A percentile compares a stretch with the other conserved stretches of the same genome.
Evolutionary conservation across 2,113 vertebrate species (phyloP).

Genomic region (Chaetorhynchus papuensis): DNA sequence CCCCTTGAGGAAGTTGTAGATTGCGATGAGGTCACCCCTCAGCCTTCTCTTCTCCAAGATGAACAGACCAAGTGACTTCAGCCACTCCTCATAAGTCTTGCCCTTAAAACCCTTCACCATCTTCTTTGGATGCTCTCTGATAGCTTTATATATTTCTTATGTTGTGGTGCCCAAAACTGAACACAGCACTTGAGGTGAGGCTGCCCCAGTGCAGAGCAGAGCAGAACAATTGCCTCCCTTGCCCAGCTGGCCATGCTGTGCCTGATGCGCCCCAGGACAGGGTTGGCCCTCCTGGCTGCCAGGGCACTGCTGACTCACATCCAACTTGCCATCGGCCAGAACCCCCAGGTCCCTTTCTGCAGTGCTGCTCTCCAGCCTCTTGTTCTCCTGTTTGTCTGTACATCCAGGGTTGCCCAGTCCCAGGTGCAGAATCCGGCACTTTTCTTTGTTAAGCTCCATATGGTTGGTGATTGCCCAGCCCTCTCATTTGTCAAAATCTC

Average conservation of each 20-base stretch:
- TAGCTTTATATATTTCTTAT: background rate
- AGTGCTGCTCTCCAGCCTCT: background rate
- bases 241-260: background rate
- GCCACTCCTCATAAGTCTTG: background rate
- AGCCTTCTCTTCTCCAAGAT: background rate
- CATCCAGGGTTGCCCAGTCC: background rate
- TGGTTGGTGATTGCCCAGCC: background rate
- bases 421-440: background rate
- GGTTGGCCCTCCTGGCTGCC: background rate
- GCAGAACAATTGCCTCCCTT: background rate
- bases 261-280: background rate
- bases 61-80: background rate
- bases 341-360: background rate
- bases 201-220: background rate
- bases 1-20: background rate
- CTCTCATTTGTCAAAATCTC: background rate
- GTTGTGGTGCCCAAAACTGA: background rate
- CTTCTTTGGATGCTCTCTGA: background rate
- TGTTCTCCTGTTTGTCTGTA: background rate
- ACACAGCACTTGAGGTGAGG: background rate
- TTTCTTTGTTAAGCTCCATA: background rate
- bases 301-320: background rate
- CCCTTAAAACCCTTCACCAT: background rate
- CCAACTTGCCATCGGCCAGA: background rate
- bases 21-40: background rate